Evolutionary conservation across 1,140 invertebrate species (phyloP), one percentile per base, ranked within the genome.

Genomic region (Galendromus occidentalis): DNA sequence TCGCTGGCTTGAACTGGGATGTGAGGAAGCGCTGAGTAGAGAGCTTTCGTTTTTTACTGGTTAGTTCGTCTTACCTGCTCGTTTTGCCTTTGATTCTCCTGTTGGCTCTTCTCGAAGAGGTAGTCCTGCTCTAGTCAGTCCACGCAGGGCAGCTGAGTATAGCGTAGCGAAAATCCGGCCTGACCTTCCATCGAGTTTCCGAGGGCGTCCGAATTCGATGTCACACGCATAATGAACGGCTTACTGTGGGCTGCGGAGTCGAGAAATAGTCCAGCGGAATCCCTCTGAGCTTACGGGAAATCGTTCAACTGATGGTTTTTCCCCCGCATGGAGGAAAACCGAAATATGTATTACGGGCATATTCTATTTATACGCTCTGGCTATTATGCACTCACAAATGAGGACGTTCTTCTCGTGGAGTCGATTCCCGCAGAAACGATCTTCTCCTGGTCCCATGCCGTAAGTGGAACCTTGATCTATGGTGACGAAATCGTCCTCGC

Each of bases 401-500:
- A 71, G 64, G 22, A 68, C 64, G 59, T 72, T 72, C 33, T 63
- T 67, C 18, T 72, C 67, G 7, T 71, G 33, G 5, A 72, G 63
- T 66, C 66, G 51, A n/a, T 66, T 69, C 20, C 70, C 69, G 39
- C 72, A 71, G 65, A 73, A 72, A 44, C 68, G 65, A 20, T 72
- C 69, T 42, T 72, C 68, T 4, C 71, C 71, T 0, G 68, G 65
- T 44, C 69, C 69, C 42, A 66, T 68, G 0, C 69, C 70, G 42
- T 71, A 67, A 17, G 67, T 68, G 7, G 69, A 72, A 7, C 69
- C 17, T 79, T 97, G 66, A 85, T 91, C 63, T 89, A 88, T 71
- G 88, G 89, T 74, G 87, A 91, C 28, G 84, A 88, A 70, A 84
- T 96, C 70, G 87, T 97, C 69, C 91, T 98, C 66, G 87, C 97